These are phyloP conservation scores for Channa argus DNA, from an alignment of 2,113 vertebrate species.

Conservation along the genomic window DNA sequence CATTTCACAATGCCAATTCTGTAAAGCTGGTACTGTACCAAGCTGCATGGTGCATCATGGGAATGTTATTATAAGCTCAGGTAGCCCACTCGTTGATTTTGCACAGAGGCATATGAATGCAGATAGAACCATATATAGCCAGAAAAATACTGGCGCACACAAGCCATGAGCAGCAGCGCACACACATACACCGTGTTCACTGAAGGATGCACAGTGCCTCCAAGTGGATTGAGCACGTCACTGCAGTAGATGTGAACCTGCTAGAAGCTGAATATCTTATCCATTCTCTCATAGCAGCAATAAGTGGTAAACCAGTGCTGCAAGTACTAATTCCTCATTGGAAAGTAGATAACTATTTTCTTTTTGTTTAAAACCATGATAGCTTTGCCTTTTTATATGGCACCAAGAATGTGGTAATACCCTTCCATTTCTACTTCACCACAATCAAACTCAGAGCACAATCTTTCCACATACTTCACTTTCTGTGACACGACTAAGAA, in stretches of 20 bases:
- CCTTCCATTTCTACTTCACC: neutral
- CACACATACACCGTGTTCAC: conserved; percentile 10
- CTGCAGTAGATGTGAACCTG: conserved; percentile 27
- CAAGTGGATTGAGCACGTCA: conserved; percentile 61
- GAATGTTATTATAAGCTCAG: conserved; percentile 70
- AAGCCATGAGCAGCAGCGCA: conserved; percentile 4
- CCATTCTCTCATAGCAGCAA: neutral
- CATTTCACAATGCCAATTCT: conserved; percentile 54
- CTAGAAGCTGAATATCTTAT: neutral
- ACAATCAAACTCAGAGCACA: conserved; percentile 9
- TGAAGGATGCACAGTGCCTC: conserved; percentile 68
- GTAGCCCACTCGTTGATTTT: conserved; percentile 67
- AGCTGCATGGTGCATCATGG: conserved; percentile 64
- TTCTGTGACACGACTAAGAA: neutral
- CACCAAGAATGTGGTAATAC: neutral
- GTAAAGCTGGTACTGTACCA: conserved; percentile 49
- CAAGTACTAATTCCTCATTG: too few relatives aligned
- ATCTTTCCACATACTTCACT: neutral
- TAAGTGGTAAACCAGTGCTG: neutral
- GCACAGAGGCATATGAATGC: conserved; percentile 65
- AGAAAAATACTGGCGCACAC: conserved; percentile 59
- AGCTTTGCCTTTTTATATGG: neutral
- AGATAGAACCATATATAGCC: conserved; percentile 59
- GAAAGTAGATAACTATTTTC: too few relatives aligned
- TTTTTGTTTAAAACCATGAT: neutral